These are phyloP conservation scores for Drosophila mayri DNA, from an alignment of 1,140 invertebrate genomes.

Conservation along the genomic window DNA sequence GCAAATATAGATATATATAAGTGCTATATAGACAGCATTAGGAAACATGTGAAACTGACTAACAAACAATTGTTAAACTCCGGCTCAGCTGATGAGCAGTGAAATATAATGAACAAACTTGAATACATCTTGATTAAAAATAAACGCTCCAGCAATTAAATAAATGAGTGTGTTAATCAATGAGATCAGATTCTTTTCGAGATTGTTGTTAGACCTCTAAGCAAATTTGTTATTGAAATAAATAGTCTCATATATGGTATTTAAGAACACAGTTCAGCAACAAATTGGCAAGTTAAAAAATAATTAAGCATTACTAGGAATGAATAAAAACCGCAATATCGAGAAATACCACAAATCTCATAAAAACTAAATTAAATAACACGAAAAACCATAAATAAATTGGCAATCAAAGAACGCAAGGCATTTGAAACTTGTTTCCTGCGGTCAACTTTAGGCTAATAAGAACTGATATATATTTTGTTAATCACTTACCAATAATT, in stretches of 20 bases:
- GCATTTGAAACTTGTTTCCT: slow-evolving; percentile 36
- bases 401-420: slow-evolving; percentile 24
- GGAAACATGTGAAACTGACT: slow-evolving; percentile 45
- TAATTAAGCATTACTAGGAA: slow-evolving; percentile 13
- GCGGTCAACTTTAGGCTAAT: slow-evolving; percentile 29
- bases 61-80: slow-evolving; percentile 41
- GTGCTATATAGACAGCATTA: slow-evolving; percentile 14
- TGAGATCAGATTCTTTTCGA: slow-evolving; percentile 36
- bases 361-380: slow-evolving; percentile 30
- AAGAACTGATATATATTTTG: neutral
- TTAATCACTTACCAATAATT: slow-evolving; percentile 72
- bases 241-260: neutral
- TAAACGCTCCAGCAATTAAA: slow-evolving; percentile 42
- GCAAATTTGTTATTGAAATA: neutral
- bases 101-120: slow-evolving; percentile 35
- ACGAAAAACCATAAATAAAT: slow-evolving; percentile 59
- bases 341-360: slow-evolving; percentile 25
- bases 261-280: neutral
- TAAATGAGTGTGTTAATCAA: slow-evolving; percentile 36
- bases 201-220: slow-evolving; percentile 3
- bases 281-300: slow-evolving; percentile 10
- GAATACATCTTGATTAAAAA: slow-evolving; percentile 47
- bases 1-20: slow-evolving; percentile 18
- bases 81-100: slow-evolving; percentile 55
- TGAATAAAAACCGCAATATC: slow-evolving; percentile 29